Base-by-base conservation (phyloP, 2,797 vertebrate genomes). In the Dendrocincla tyrannina region DNA sequence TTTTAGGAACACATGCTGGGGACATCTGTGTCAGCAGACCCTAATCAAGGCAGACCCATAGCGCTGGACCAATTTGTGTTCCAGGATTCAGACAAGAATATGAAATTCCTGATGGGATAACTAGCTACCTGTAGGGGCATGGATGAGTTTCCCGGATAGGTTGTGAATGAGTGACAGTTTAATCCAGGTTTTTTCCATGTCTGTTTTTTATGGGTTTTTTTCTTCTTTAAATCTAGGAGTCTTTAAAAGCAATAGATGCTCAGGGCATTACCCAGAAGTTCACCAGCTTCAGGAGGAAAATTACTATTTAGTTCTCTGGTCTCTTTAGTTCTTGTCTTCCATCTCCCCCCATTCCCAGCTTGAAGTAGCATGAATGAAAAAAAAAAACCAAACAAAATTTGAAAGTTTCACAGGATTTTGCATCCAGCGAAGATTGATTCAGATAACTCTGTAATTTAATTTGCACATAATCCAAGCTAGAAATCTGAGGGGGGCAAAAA, bases 141-240 rank as follows among this genome's bases (percentile, higher is more conserved):
- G 89, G 91, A 96, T 94, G 93, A 97, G 96, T 89, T 95, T 94
- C 91, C 93, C 81, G 94, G 96, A 93, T 94, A 88, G 97, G 91
- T 46, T 94, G 93, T 75, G 96, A 96, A 97, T 97, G 97, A 97
- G 94, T 97, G 97, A 97, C 97, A 97, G 96, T 92, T 96, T 97
- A 97, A 97, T 97, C 96, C 95, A 68, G 75, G 84, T 87, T 96
- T 89, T 91, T 92, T 86, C 88, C 90, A 66, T 41, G 69, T 86
- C 80, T 78, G 41, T 56, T 82, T 58, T 88, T 88, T 47, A 25
- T 66, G 42, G 32, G 16, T 4, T 27, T 66, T 74, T 70, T 63
- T 24, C 30, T 33, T 37, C 53, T 84, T 68, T 91, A 91, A 78
- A 80, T 81, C 64, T 70, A 49, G 35, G 35, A 81, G 83, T 37